Evolutionary conservation across 2,797 vertebrate species (phyloP).

Genomic region (Allobates femoralis): DNA sequence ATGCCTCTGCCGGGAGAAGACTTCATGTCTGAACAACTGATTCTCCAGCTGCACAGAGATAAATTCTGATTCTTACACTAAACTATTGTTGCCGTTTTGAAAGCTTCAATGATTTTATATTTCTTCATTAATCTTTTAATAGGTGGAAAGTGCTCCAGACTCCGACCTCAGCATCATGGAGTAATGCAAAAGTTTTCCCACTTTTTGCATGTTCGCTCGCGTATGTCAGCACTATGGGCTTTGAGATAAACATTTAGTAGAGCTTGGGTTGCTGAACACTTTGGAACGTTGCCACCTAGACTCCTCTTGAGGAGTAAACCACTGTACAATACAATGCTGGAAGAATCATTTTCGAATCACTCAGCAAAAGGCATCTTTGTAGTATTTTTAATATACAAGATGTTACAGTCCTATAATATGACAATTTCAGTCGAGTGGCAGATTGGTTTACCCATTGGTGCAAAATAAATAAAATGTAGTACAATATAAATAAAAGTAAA

Average conservation of each 20-base stretch:
- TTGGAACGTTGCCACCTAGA: neutral
- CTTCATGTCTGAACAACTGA: neutral
- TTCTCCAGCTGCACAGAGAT: neutral
- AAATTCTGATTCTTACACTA: neutral
- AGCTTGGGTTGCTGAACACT: slow-evolving; percentile 3
- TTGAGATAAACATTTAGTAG: slow-evolving; percentile 9
- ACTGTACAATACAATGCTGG: neutral
- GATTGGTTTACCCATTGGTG: neutral
- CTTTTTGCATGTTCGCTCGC: neutral
- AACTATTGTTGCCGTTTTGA: neutral
- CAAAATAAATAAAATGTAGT: neutral
- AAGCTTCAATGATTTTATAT: neutral
- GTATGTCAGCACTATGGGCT: slow-evolving; percentile 1
- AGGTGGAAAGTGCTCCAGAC: neutral
- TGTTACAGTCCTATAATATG: neutral
- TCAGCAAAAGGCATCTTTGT: neutral
- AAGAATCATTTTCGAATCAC: neutral
- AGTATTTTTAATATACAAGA: neutral
- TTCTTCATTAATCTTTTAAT: slow-evolving; percentile 26
- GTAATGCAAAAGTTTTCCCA: neutral
- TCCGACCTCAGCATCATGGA: neutral
- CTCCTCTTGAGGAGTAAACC: neutral
- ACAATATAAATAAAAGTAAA: neutral
- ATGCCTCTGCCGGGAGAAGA: neutral
- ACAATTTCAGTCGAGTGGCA: neutral